Evolutionary conservation across 1,140 invertebrate species (phyloP).

Genomic region (Lepidurus apus): DNA sequence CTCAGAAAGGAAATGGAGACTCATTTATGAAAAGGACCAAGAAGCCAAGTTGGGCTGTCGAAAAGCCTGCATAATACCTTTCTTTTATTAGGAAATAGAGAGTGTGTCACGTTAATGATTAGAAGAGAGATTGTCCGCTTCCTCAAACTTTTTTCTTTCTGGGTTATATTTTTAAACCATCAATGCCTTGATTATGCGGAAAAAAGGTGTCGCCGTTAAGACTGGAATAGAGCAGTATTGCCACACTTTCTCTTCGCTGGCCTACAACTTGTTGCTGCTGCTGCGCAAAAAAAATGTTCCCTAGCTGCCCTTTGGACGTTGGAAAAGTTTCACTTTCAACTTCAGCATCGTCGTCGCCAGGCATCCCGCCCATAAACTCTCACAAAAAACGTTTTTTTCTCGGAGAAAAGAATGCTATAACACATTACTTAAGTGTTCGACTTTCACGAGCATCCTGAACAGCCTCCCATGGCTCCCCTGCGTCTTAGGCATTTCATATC

Average conservation of each 20-base stretch:
- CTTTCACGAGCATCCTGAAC: background rate
- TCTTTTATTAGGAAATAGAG: background rate
- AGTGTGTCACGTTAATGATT: background rate
- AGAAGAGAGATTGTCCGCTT: constrained; percentile 10
- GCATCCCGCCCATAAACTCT: background rate
- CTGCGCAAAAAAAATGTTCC: background rate
- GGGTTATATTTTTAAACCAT: constrained; percentile 3
- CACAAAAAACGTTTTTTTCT: background rate
- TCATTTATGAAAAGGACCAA: background rate
- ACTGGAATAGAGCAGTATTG: constrained; percentile 8
- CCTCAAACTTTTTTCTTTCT: background rate
- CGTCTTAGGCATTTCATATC: background rate
- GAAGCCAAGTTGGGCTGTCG: background rate
- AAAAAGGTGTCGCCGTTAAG: constrained; percentile 1
- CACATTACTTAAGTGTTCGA: constrained; percentile 10
- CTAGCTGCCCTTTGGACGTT: background rate
- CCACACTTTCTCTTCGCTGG: constrained; percentile 16
- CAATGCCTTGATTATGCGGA: background rate
- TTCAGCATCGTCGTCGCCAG: background rate
- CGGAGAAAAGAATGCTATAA: background rate
- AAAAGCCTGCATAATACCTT: background rate
- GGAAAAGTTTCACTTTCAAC: constrained; percentile 16
- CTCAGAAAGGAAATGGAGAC: background rate
- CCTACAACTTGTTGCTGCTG: background rate
- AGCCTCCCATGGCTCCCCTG: background rate